Evolutionary conservation across 1,140 invertebrate species (phyloP), one percentile per base, ranked within the genome.

Genomic region (Drosophila willistoni): DNA sequence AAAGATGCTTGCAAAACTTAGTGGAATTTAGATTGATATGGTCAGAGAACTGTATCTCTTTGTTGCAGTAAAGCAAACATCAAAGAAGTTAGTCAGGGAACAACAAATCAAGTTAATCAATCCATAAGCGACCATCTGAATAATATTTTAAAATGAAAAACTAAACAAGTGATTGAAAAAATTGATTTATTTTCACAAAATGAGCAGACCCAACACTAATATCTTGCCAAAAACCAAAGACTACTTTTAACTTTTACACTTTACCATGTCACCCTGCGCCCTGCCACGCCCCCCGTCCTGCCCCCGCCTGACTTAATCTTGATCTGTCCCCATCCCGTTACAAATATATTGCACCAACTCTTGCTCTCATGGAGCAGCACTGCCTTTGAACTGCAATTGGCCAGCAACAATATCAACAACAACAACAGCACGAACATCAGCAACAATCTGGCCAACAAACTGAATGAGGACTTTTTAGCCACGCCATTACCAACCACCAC

Each of bases 361-460:
- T 17, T 13, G 44, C 44, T 51, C 44, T 9, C 9, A 14, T 12
- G 44, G 17, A 51, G 56, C 62, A 85, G 81, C 68, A 85, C 67
- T 67, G 82, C 82, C 41, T 86, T 85, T 62, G 81, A 85, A 74
- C 41, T 68, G 70, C 70, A 70, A 64, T 63, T 71, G 66, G 64
- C 66, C 71, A 36, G 34, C 70, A 67, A 81, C 82, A 75, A 62
- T 64, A 75, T 47, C 33, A 75, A 64, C 33, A 34, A 64, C 56
- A 33, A 39, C 71, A 56, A 19, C 57, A 61, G 55, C 78, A 72
- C n/a, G n/a, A n/a, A 76, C 57, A 81, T 22, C 57, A 77, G 56
- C 62, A 76, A 39, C 51, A 77, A 68, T 36, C 55, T 71, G 22
- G 63, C 59, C 9, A 72, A 77, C 13, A 72, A 77, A 65, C 72